These are phyloP conservation scores for Phenganax marumi DNA, from an alignment of 92 coral and sea anemone genomes.

Conservation along the genomic window DNA sequence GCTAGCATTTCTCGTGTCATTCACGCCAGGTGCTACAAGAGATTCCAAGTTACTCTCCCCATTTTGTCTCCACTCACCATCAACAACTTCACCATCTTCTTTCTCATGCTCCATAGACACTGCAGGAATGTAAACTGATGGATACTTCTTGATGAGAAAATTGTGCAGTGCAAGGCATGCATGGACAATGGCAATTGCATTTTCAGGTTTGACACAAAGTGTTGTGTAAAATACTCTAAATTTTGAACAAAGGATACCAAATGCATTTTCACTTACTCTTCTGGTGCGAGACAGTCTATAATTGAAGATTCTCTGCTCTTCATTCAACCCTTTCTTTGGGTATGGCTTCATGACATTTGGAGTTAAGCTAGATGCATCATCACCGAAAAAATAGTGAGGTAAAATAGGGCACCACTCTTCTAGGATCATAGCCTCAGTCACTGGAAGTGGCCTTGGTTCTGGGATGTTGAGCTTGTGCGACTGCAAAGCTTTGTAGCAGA, in stretches of 20 bases:
- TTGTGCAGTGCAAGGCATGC: neutral
- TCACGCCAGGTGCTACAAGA: slow-evolving; percentile 40
- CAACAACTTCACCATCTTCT: slow-evolving; percentile 11
- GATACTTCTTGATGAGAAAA: slow-evolving; percentile 26
- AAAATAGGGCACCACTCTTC: neutral
- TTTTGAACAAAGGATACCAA: slow-evolving; percentile 41
- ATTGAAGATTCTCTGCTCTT: slow-evolving; percentile 40
- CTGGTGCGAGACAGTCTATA: slow-evolving; percentile 45
- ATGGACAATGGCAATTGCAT: neutral
- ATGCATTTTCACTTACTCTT: slow-evolving; percentile 56
- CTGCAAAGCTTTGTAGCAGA: slow-evolving; percentile 51
- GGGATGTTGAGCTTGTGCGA: neutral
- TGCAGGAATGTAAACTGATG: slow-evolving; percentile 49
- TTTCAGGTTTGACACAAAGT: slow-evolving; percentile 5
- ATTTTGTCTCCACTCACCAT: slow-evolving; percentile 44
- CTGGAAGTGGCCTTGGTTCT: neutral
- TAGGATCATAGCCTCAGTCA: neutral
- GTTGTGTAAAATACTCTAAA: neutral
- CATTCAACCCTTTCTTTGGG: slow-evolving; percentile 6
- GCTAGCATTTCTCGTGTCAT: slow-evolving; percentile 51
- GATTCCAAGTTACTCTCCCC: slow-evolving; percentile 21
- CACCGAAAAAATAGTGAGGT: slow-evolving; percentile 30
- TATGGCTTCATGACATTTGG: slow-evolving; percentile 8
- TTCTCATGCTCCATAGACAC: slow-evolving; percentile 36
- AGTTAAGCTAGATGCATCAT: slow-evolving; percentile 5